Evolutionary conservation across 2,888 invertebrate genomes (phyloP).

Genomic region (Holacanthella duospinosa): DNA sequence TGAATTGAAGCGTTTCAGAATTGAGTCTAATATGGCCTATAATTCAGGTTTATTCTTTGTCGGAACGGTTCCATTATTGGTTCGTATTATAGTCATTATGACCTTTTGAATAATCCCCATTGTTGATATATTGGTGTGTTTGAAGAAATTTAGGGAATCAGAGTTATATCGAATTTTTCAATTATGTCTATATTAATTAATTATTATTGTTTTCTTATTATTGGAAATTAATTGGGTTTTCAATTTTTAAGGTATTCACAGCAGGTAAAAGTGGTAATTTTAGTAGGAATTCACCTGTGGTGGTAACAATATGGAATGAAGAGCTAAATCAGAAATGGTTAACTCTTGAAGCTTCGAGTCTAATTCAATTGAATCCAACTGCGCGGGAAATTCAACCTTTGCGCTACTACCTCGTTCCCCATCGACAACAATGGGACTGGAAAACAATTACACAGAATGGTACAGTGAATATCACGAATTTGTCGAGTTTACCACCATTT

Average conservation of each 20-base stretch:
- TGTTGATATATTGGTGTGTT: no score
- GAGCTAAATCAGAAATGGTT: conserved; percentile 2
- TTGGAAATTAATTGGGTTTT: not conserved
- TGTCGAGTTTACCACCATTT: not conserved
- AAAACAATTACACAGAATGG: not conserved
- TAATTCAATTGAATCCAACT: not conserved
- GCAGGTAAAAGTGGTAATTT: not conserved
- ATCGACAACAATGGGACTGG: not conserved
- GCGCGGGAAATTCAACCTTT: not conserved
- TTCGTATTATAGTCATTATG: no score
- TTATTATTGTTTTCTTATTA: no score
- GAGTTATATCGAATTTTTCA: no score
- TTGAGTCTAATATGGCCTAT: no score
- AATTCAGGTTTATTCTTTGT: no score
- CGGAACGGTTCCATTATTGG: no score
- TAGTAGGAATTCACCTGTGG: not conserved
- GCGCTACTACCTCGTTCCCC: conserved; percentile 1
- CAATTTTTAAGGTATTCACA: not conserved
- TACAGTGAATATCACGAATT: not conserved
- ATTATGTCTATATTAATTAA: no score
- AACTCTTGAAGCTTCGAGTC: not conserved
- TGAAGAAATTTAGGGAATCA: no score
- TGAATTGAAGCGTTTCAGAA: no score
- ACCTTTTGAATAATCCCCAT: no score
- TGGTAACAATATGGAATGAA: not conserved